Evolutionary conservation across 1,140 invertebrate species (phyloP).

Genomic region (Drosophila pandora): DNA sequence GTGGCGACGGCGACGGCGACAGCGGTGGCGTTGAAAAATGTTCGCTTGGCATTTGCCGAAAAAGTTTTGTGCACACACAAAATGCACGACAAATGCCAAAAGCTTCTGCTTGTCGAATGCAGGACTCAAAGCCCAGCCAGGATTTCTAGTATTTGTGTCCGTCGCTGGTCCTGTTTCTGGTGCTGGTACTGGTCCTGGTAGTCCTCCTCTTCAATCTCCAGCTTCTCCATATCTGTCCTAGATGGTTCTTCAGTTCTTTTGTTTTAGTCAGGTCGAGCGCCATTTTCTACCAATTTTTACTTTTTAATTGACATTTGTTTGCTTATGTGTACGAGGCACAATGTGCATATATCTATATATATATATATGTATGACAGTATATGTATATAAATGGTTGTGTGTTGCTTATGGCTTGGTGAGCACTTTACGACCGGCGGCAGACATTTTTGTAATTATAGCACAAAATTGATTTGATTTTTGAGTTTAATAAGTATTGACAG

Average conservation of each 20-base stretch:
- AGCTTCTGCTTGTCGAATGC: conserved; percentile 53
- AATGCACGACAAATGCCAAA: conserved; percentile 62
- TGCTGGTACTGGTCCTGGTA: background rate
- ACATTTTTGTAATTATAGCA: conserved; percentile 79
- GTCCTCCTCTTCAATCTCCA: background rate
- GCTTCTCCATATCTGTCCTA: conserved; percentile 20
- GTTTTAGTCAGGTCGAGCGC: conserved; percentile 71
- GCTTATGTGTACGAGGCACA: conserved; percentile 22
- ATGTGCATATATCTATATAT: background rate
- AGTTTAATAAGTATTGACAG: conserved; percentile 81
- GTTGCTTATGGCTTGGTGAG: conserved; percentile 31
- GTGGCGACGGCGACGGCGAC: background rate
- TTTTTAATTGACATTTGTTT: conserved; percentile 81
- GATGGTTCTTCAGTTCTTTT: conserved; percentile 48
- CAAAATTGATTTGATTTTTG: conserved; percentile 81
- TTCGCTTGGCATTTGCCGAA: conserved; percentile 52
- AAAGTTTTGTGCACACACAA: conserved; percentile 64
- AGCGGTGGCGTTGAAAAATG: conserved; percentile 49
- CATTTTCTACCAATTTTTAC: conserved; percentile 78
- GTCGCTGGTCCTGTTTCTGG: conserved; percentile 10
- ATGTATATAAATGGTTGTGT: conserved; percentile 9
- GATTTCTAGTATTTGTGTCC: conserved; percentile 8
- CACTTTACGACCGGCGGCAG: conserved; percentile 73
- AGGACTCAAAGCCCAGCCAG: conserved; percentile 31
- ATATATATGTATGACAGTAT: background rate